Evolutionary conservation across 2,888 invertebrate genomes (phyloP).

Genomic region (Ethmia dodecea): DNA sequence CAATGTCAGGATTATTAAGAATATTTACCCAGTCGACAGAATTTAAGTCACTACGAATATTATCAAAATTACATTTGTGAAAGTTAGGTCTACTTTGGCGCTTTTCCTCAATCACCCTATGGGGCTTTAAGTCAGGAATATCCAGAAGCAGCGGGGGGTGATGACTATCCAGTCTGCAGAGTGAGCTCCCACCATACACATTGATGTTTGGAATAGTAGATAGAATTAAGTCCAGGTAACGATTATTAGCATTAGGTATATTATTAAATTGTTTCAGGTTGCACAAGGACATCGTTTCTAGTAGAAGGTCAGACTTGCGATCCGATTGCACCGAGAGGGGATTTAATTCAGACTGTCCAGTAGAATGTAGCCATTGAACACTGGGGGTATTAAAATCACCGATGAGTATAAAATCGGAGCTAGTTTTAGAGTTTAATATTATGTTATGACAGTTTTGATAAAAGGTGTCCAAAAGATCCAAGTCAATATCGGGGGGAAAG

Average conservation of each 20-base stretch:
- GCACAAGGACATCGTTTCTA: not conserved
- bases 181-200: not conserved
- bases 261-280: not conserved
- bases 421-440: not conserved
- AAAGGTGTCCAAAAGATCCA: not conserved
- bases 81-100: not conserved
- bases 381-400: too few relatives aligned
- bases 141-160: not conserved
- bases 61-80: not conserved
- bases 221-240: not conserved
- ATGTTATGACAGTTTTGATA: not conserved
- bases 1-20: not conserved
- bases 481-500: not conserved
- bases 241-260: not conserved
- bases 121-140: not conserved
- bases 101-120: not conserved
- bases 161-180: not conserved
- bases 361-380: not conserved
- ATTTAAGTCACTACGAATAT: not conserved
- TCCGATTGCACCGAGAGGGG: not conserved
- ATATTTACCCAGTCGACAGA: not conserved
- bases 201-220: not conserved
- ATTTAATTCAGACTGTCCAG: not conserved
- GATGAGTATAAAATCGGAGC: not conserved
- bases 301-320: not conserved